Conservation (phyloP, 2,113 vertebrate species). For the Empidonax alnorum region DNA sequence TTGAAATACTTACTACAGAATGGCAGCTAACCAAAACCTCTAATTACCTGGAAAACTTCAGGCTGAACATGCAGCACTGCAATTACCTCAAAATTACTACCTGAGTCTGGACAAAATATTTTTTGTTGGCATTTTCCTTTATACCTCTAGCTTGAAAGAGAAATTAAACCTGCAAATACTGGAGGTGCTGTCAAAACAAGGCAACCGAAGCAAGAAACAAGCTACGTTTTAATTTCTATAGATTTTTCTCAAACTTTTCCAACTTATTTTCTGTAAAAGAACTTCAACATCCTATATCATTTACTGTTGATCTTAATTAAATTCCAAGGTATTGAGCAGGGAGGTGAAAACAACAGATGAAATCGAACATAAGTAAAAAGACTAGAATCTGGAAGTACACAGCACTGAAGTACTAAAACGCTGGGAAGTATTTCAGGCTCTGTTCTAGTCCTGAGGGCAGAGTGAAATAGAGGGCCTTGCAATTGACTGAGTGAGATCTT, state of each 20-base stretch:
- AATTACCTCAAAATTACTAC: conserved; percentile 50
- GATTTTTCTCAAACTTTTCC: background rate
- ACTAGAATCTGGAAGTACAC: background rate
- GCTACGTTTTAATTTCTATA: conserved; percentile 8
- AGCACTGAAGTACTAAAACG: background rate
- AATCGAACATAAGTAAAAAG: background rate
- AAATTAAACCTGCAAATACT: conserved; percentile 25
- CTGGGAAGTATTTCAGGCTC: background rate
- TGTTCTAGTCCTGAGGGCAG: background rate
- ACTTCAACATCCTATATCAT: background rate
- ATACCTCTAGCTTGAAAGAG: background rate
- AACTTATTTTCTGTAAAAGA: background rate
- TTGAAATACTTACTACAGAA: background rate
- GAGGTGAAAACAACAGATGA: background rate
- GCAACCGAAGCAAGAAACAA: background rate
- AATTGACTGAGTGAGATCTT: background rate
- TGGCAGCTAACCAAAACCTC: conserved; percentile 11
- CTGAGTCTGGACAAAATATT: conserved; percentile 28
- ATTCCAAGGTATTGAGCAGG: background rate
- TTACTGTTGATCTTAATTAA: conserved; percentile 5
- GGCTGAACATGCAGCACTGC: background rate
- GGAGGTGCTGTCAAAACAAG: conserved; percentile 42
- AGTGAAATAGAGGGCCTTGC: background rate
- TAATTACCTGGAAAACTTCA: conserved; percentile 47
- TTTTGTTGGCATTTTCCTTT: conserved; percentile 33